Evolutionary conservation across 2,888 invertebrate genomes (phyloP).

Genomic region (Dermolepida albohirtum): DNA sequence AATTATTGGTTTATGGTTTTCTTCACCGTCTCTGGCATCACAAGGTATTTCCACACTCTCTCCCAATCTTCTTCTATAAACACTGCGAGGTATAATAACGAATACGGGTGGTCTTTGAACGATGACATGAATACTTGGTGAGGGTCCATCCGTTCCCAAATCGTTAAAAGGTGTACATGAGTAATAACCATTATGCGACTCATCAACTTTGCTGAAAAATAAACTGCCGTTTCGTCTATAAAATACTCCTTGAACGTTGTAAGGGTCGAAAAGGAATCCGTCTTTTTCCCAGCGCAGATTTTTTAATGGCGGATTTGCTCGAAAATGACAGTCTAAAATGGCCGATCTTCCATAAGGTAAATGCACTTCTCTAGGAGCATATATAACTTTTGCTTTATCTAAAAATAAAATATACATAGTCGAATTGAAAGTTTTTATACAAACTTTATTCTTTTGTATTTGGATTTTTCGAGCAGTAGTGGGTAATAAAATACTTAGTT

Average conservation of each 20-base stretch:
- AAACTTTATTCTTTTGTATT: too few relatives aligned
- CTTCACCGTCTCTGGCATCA: constrained; percentile 78
- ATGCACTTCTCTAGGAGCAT: constrained; percentile 85
- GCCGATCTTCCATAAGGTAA: constrained; percentile 86
- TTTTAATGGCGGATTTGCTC: constrained; percentile 91
- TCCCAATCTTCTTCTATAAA: constrained; percentile 86
- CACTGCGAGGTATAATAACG: constrained; percentile 81
- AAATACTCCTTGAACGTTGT: constrained; percentile 88
- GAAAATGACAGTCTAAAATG: constrained; percentile 89
- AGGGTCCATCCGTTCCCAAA: constrained; percentile 87
- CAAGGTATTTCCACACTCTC: constrained; percentile 87
- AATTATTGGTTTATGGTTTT: constrained; percentile 73
- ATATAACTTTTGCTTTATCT: constrained; percentile 94
- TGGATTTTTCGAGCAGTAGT: too few relatives aligned
- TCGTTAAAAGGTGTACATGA: constrained; percentile 93
- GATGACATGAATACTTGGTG: constrained; percentile 84
- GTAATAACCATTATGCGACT: constrained; percentile 88
- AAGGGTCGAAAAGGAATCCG: constrained; percentile 89
- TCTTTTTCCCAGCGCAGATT: constrained; percentile 95
- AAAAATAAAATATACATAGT: constrained; percentile 53
- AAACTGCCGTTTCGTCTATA: constrained; percentile 87
- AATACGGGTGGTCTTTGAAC: constrained; percentile 90
- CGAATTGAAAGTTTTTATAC: too few relatives aligned
- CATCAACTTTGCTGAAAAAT: constrained; percentile 83
- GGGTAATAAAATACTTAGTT: too few relatives aligned